Conservation (phyloP, 1,140 invertebrate genomes). For the Neodiprion pinetum region DNA sequence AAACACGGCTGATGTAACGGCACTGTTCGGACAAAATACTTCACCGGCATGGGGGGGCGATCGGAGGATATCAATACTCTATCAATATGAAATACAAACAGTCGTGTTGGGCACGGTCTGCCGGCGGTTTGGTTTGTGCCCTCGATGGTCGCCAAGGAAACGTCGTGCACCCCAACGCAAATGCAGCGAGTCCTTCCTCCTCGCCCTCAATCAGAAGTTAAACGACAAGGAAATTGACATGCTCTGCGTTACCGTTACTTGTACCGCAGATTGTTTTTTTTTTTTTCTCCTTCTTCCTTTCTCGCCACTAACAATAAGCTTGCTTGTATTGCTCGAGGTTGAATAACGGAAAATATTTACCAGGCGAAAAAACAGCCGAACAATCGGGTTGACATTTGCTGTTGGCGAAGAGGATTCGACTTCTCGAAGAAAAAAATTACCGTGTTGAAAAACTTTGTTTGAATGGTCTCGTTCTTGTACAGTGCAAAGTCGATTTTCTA, state of each 20-base stretch:
- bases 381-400: too few species aligned
- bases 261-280: neutral
- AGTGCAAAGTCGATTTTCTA: too few species aligned
- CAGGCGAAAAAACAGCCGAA: too few species aligned
- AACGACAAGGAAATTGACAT: slow-evolving; percentile 51
- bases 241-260: slow-evolving; percentile 18
- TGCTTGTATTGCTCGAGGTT: too few species aligned
- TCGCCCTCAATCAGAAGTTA: slow-evolving; percentile 37
- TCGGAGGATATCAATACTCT: slow-evolving; percentile 55
- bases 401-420: too few species aligned
- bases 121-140: slow-evolving; percentile 28
- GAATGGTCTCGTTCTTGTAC: too few species aligned
- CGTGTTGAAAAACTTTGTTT: too few species aligned
- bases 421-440: too few species aligned
- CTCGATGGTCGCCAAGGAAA: slow-evolving; percentile 57
- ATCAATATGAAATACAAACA: slow-evolving; percentile 64
- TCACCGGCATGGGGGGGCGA: neutral
- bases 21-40: too few species aligned
- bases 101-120: slow-evolving; percentile 31
- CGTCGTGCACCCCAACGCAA: slow-evolving; percentile 29
- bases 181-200: slow-evolving; percentile 16
- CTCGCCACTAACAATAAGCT: too few species aligned
- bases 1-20: slow-evolving; percentile 39
- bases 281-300: too few species aligned
- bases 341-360: too few species aligned